These are phyloP conservation scores for Palythoa grandis DNA, from an alignment of 92 coral and sea anemone genomes.

Conservation along the genomic window DNA sequence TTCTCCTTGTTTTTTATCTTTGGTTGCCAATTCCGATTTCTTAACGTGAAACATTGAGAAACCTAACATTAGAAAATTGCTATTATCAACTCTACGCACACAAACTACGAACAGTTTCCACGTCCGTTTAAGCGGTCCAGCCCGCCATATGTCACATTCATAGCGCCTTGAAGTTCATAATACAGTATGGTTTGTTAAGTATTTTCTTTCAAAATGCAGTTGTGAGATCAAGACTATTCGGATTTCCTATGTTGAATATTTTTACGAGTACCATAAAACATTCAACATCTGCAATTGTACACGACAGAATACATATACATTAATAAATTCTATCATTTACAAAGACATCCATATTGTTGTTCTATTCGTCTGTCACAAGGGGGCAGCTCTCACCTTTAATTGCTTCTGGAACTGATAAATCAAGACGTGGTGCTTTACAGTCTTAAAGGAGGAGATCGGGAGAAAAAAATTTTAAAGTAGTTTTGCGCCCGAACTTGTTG, in stretches of 20 bases:
- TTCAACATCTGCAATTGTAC: conserved; percentile 27
- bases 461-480: background rate
- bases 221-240: background rate
- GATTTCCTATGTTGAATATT: background rate
- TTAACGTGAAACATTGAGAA: background rate
- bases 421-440: conserved; percentile 19
- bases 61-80: background rate
- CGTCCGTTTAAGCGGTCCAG: background rate
- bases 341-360: conserved; percentile 4
- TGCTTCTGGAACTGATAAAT: conserved; percentile 10
- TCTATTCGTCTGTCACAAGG: conserved; percentile 16
- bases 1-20: background rate
- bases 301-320: conserved; percentile 14
- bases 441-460: background rate
- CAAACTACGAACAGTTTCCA: background rate
- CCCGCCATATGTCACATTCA: background rate
- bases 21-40: conserved; percentile 22
- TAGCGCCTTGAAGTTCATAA: background rate
- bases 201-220: background rate
- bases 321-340: conserved; percentile 36
- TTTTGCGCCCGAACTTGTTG: background rate
- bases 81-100: background rate
- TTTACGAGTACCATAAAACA: background rate
- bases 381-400: conserved; percentile 26
- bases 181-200: background rate